phyloP scores from a whole-genome alignment of 2,113 vertebrate species.

The Gorsachius goisagi region DNA sequence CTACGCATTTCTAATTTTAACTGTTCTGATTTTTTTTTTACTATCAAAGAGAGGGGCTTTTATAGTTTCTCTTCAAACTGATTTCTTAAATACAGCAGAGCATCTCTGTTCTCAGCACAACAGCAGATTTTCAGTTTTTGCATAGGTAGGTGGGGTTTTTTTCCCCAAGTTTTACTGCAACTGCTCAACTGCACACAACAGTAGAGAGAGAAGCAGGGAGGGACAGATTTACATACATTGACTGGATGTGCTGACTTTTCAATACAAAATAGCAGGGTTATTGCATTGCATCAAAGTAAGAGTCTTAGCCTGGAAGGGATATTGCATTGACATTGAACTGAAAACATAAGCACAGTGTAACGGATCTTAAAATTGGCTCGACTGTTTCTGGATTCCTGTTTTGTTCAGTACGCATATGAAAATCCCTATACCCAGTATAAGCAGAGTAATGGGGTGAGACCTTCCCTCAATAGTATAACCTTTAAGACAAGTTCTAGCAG shows the following conservation, averaged over 20 bases:
- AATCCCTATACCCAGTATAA: not conserved
- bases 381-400: constrained; percentile 16
- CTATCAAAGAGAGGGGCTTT: constrained; percentile 15
- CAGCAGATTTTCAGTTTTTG: not conserved
- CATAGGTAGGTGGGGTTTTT: not conserved
- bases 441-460: not conserved
- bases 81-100: not conserved
- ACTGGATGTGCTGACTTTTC: constrained; percentile 29
- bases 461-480: not conserved
- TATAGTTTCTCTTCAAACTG: not conserved
- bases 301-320: constrained; percentile 51
- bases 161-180: not conserved
- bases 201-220: not conserved
- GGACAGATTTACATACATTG: not conserved
- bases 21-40: constrained; percentile 30
- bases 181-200: not conserved
- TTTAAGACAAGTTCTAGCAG: not conserved
- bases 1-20: constrained; percentile 56
- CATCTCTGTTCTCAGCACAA: not conserved
- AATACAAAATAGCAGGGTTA: constrained; percentile 48
- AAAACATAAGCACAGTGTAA: constrained; percentile 51
- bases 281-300: constrained; percentile 42
- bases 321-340: constrained; percentile 59
- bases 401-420: not conserved
- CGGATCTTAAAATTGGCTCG: constrained; percentile 54